phyloP scores from a whole-genome alignment of 2,113 vertebrate species.

The Heterotis niloticus region DNA sequence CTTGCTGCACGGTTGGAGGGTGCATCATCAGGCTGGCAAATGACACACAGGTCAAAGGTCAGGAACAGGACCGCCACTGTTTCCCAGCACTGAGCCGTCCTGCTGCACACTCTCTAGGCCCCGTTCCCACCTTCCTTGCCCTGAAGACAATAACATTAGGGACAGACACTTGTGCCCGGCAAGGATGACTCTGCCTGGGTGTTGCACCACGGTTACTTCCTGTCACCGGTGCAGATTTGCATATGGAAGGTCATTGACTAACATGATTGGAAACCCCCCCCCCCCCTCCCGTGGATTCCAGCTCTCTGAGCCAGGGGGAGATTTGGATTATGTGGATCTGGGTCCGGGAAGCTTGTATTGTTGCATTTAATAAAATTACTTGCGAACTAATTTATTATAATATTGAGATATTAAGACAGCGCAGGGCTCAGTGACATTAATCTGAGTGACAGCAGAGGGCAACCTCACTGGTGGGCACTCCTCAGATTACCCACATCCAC shows the following conservation, averaged over 20 bases:
- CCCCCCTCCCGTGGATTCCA: neutral
- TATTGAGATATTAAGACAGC: slow-evolving; percentile 28
- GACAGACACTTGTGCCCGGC: neutral
- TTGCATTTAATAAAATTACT: slow-evolving; percentile 39
- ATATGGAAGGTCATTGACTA: slow-evolving; percentile 26
- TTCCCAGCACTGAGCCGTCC: no score
- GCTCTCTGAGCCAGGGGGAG: neutral
- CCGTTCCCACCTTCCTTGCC: neutral
- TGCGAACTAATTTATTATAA: slow-evolving; percentile 31
- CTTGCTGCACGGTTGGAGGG: no score
- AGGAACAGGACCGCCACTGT: no score
- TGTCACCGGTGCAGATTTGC: slow-evolving; percentile 9
- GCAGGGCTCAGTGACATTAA: neutral
- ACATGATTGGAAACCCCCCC: slow-evolving; percentile 26
- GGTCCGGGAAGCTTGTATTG: slow-evolving; percentile 21
- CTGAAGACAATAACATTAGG: neutral
- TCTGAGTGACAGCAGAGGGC: slow-evolving; percentile 27
- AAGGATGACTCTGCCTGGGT: no score
- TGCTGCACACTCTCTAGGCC: no score
- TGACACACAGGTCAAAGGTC: no score
- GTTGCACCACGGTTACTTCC: neutral
- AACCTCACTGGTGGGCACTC: slow-evolving; percentile 5
- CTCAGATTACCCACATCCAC: slow-evolving; percentile 20
- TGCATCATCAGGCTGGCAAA: no score
- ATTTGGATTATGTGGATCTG: slow-evolving; percentile 32